Evolutionary conservation across 64 coral and sea anemone genomes (phyloP).

Genomic region (Porites lutea): DNA sequence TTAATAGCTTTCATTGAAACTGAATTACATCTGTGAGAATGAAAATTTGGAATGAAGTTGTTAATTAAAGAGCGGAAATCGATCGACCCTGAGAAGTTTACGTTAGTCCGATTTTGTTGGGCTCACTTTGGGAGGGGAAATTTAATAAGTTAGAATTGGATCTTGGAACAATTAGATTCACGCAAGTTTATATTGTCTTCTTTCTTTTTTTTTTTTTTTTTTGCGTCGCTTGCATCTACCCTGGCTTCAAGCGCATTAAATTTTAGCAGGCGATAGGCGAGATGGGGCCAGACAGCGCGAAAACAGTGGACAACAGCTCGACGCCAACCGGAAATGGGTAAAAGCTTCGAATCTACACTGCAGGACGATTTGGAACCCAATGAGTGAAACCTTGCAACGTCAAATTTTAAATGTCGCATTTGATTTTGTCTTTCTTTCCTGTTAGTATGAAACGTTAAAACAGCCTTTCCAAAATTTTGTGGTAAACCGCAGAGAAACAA

Average conservation of each 20-base stretch:
- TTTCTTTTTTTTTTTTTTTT: neutral
- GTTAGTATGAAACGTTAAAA: neutral
- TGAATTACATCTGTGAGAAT: too few species aligned
- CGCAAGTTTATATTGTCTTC: neutral
- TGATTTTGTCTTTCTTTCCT: neutral
- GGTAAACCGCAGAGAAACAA: neutral
- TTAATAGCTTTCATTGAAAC: too few species aligned
- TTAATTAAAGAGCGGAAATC: slow-evolving; percentile 14
- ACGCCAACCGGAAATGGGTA: slow-evolving; percentile 29
- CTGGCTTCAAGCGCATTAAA: neutral
- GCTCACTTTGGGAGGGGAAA: slow-evolving; percentile 16
- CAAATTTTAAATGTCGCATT: neutral
- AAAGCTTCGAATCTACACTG: neutral
- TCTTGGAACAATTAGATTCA: neutral
- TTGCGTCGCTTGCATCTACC: neutral
- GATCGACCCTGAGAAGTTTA: neutral
- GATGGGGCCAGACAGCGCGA: neutral
- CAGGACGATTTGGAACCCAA: neutral
- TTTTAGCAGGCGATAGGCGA: neutral
- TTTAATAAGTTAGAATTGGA: neutral
- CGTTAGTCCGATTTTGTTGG: slow-evolving; percentile 29
- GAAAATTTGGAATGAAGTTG: neutral
- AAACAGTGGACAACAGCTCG: neutral
- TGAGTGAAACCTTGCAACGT: neutral
- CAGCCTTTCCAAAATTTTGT: neutral